Percentiles rank a stretch among this genome's conserved stretches.
phyloP scores from a whole-genome alignment of 1,140 invertebrate species.

The Aphelenchoides fujianensis region DNA sequence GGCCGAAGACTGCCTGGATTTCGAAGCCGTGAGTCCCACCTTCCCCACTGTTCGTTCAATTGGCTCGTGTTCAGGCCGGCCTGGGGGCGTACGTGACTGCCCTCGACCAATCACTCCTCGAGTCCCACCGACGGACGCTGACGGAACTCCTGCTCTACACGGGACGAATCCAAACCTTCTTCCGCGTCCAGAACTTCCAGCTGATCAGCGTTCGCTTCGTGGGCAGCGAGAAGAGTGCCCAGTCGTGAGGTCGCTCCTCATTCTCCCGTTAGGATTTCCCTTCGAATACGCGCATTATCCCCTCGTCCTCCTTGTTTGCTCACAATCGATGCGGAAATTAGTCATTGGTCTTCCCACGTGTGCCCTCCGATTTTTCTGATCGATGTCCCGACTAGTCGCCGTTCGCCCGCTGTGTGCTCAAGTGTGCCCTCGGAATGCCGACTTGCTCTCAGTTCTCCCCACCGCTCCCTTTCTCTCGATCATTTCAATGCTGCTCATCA shows the following conservation, averaged over 20 bases:
- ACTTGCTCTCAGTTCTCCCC: too few relatives aligned
- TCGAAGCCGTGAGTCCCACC: background rate
- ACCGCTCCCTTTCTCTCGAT: too few relatives aligned
- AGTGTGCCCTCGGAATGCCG: too few relatives aligned
- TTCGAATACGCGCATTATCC: background rate
- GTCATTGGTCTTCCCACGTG: background rate
- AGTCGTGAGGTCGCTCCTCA: background rate
- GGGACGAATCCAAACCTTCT: background rate
- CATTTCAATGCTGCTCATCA: too few relatives aligned
- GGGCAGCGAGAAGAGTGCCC: background rate
- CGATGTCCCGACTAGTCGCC: too few relatives aligned
- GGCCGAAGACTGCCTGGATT: background rate
- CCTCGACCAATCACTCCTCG: background rate
- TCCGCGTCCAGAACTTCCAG: background rate
- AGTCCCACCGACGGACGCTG: background rate
- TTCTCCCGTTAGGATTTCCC: background rate
- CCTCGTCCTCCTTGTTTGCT: background rate
- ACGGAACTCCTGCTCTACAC: background rate
- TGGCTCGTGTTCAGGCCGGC: background rate
- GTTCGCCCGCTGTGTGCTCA: too few relatives aligned
- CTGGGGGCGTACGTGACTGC: background rate
- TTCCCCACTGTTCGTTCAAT: background rate
- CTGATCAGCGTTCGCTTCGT: background rate
- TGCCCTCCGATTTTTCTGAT: too few relatives aligned
- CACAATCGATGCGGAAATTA: background rate